A percentile compares a stretch with the other conserved stretches of the same genome.
These are phyloP conservation scores for Gallinago nigripennis DNA, from an alignment of 2,797 vertebrate species.

Conservation along the genomic window DNA sequence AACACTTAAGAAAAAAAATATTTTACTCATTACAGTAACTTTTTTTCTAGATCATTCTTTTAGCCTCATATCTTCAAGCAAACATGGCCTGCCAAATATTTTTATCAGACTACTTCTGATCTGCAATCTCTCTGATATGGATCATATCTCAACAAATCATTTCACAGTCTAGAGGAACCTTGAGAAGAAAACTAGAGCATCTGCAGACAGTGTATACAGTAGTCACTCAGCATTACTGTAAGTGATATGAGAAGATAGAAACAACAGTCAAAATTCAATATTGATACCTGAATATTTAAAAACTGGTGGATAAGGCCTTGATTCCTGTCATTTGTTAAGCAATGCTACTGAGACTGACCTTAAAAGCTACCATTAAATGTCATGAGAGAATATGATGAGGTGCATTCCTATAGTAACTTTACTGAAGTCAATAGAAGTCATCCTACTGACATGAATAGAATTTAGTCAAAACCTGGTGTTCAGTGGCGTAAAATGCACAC, in stretches of 20 bases:
- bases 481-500: not conserved
- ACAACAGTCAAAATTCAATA: not conserved
- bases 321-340: not conserved
- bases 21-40: not conserved
- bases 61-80: not conserved
- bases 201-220: not conserved
- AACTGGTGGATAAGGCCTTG: not conserved
- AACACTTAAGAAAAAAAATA: not conserved
- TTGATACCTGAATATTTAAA: not conserved
- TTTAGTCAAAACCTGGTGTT: not conserved
- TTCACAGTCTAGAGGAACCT: not conserved
- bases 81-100: constrained; percentile 22
- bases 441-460: not conserved
- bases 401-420: not conserved
- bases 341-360: not conserved
- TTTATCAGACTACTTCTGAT: constrained; percentile 1
- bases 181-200: not conserved
- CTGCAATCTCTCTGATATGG: not conserved
- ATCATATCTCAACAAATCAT: constrained; percentile 12
- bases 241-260: not conserved
- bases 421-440: not conserved
- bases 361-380: not conserved
- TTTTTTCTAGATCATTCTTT: not conserved
- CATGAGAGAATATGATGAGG: not conserved
- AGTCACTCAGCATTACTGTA: not conserved